A percentile compares a stretch with the other conserved stretches of the same genome.
These are phyloP conservation scores for Reticulitermes speratus DNA, from an alignment of 1,140 invertebrate genomes.

Conservation along the genomic window DNA sequence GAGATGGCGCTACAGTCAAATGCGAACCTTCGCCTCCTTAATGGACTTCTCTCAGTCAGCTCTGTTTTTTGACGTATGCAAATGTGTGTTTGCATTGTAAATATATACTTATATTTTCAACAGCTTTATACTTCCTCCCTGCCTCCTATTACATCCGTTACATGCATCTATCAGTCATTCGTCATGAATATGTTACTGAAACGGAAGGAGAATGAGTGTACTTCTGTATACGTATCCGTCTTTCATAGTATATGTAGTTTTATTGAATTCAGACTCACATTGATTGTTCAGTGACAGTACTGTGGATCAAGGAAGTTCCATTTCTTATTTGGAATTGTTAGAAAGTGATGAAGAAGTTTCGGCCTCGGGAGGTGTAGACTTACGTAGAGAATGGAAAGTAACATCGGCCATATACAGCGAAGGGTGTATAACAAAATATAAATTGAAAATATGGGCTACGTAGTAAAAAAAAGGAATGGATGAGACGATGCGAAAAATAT, in stretches of 20 bases:
- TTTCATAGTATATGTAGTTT: neutral
- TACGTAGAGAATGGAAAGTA: neutral
- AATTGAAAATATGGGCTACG: neutral
- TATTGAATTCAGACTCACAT: neutral
- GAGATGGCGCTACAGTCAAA: too few species aligned
- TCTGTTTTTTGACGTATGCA: too few species aligned
- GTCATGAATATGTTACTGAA: too few species aligned
- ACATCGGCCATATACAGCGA: neutral
- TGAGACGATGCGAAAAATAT: conserved; percentile 6
- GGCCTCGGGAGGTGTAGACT: neutral
- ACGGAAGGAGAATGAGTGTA: too few species aligned
- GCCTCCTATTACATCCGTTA: too few species aligned
- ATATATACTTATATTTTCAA: too few species aligned
- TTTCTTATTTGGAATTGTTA: neutral
- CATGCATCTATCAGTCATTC: too few species aligned
- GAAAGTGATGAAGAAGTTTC: neutral
- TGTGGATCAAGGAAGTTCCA: neutral
- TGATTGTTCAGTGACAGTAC: neutral
- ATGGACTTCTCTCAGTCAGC: too few species aligned
- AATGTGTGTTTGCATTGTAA: too few species aligned
- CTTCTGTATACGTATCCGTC: too few species aligned
- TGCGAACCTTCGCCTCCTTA: too few species aligned
- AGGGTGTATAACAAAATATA: conserved; percentile 13
- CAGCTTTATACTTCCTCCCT: too few species aligned
- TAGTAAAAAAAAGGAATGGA: neutral